These are phyloP conservation scores for Siderastrea radians DNA, from an alignment of 92 coral and sea anemone species.

Conservation along the genomic window DNA sequence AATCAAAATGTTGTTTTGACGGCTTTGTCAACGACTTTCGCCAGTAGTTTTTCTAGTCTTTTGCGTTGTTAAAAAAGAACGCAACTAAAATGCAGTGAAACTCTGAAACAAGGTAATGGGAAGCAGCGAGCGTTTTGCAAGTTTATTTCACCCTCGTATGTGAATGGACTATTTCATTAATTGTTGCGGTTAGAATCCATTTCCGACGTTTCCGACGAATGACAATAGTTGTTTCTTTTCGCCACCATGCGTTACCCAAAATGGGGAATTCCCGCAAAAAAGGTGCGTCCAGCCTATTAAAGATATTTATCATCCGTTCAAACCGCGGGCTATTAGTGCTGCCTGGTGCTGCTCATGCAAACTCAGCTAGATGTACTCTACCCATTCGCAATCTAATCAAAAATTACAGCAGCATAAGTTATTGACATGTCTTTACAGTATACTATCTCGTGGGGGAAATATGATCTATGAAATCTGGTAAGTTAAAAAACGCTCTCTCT, in stretches of 20 bases:
- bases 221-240: conserved; percentile 19
- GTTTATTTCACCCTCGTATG: neutral
- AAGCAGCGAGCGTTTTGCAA: neutral
- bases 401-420: neutral
- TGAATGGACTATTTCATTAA: conserved; percentile 3
- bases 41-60: neutral
- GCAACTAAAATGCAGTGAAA: neutral
- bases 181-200: conserved; percentile 18
- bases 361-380: neutral
- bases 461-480: too few species aligned
- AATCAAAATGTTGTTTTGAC: conserved; percentile 4
- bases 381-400: neutral
- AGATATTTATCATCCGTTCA: neutral
- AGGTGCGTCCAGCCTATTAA: neutral
- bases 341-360: neutral
- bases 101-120: neutral
- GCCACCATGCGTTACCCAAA: neutral
- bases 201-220: conserved; percentile 25
- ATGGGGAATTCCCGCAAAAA: neutral
- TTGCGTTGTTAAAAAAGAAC: neutral
- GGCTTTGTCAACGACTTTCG: conserved; percentile 18
- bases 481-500: too few species aligned
- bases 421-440: neutral
- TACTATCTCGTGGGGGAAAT: too few species aligned
- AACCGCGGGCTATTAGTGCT: neutral